Conservation (phyloP, 2,113 vertebrate genomes). For the Trichomycterus rosablanca region DNA sequence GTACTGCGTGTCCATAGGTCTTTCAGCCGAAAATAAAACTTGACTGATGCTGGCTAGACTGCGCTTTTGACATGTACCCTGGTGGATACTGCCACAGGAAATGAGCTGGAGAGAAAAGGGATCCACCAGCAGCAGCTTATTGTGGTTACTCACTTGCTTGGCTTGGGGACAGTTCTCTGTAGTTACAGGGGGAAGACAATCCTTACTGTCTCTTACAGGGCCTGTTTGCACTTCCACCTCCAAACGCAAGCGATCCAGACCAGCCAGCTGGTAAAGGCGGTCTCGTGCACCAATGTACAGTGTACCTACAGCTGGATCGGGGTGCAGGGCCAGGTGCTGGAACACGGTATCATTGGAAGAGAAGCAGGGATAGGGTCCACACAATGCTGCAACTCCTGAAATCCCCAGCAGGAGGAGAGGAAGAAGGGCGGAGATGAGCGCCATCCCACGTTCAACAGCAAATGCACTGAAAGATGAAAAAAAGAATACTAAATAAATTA, state of each 20-base stretch:
- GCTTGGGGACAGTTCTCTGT: slow-evolving; percentile 82
- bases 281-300: slow-evolving; percentile 88
- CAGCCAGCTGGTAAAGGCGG: slow-evolving; percentile 86
- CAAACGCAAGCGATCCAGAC: slow-evolving; percentile 66
- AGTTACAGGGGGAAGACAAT: slow-evolving; percentile 85
- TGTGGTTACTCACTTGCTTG: slow-evolving; percentile 79
- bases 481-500: not conserved
- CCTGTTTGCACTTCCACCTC: slow-evolving; percentile 77
- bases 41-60: slow-evolving; percentile 68
- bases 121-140: slow-evolving; percentile 88
- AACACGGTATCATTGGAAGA: slow-evolving; percentile 76
- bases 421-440: slow-evolving; percentile 66
- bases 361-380: slow-evolving; percentile 70
- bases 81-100: slow-evolving; percentile 88
- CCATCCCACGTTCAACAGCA: slow-evolving; percentile 84
- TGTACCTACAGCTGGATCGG: slow-evolving; percentile 75
- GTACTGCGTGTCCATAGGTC: slow-evolving; percentile 91
- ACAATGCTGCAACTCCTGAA: no score
- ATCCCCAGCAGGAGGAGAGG: slow-evolving; percentile 67
- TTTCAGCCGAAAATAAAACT: slow-evolving; percentile 78
- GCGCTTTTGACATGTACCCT: slow-evolving; percentile 91
- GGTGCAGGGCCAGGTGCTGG: slow-evolving; percentile 86
- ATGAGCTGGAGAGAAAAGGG: slow-evolving; percentile 74
- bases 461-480: slow-evolving; percentile 67
- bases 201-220: slow-evolving; percentile 85